Evolutionary conservation across 2,113 vertebrate species (phyloP).

Genomic region (Phyllostomus discolor): DNA sequence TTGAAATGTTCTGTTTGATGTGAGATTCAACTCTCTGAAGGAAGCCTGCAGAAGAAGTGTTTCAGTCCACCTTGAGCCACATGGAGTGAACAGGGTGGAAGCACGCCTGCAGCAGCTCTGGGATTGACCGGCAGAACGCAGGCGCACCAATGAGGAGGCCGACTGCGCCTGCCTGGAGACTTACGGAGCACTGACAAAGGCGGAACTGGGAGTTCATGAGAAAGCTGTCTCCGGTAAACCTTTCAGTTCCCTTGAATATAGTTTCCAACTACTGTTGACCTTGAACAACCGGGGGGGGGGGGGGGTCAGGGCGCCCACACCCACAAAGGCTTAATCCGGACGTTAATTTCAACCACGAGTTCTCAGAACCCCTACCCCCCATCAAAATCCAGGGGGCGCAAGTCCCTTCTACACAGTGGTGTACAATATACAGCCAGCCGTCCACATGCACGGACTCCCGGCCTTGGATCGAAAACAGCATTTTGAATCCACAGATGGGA

Average conservation of each 20-base stretch:
- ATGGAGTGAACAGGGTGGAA: background rate
- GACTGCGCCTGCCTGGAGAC: background rate
- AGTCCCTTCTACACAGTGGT: background rate
- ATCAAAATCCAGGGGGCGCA: background rate
- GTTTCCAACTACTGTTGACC: background rate
- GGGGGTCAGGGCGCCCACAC: background rate
- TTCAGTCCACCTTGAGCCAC: background rate
- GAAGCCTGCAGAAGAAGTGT: background rate
- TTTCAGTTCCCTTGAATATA: background rate
- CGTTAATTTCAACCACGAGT: background rate
- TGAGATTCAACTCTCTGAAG: background rate
- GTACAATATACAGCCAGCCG: background rate
- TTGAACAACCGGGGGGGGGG: too few species aligned
- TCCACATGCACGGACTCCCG: background rate
- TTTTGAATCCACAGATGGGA: background rate
- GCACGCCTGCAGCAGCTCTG: fast-evolving
- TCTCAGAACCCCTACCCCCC: background rate
- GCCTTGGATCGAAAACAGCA: background rate
- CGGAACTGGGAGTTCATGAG: background rate
- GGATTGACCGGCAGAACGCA: background rate
- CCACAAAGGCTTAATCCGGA: background rate
- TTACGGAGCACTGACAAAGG: background rate
- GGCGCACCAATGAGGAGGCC: background rate
- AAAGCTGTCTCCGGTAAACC: background rate
- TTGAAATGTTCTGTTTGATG: background rate